These are phyloP conservation scores for Cheilosia vernalis DNA, from an alignment of 2,888 invertebrate species.

Conservation along the genomic window DNA sequence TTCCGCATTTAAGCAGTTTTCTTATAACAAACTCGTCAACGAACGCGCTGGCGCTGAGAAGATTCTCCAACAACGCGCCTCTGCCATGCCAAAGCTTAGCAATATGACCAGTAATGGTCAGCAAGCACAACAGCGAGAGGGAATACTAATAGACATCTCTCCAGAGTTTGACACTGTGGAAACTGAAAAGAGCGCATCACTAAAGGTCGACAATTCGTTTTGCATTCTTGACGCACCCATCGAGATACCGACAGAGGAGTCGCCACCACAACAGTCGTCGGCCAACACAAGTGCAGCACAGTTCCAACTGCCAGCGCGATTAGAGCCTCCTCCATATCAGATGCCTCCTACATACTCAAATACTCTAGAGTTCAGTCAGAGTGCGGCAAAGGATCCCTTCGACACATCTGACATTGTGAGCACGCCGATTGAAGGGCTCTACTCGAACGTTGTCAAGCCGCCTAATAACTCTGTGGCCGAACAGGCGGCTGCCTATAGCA, in stretches of 20 bases:
- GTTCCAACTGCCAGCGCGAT: constrained; percentile 77
- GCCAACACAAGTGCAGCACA: constrained; percentile 75
- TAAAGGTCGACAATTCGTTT: constrained; percentile 80
- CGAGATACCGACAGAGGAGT: constrained; percentile 85
- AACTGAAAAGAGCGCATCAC: constrained; percentile 78
- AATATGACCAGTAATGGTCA: constrained; percentile 71
- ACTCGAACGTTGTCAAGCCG: constrained; percentile 78
- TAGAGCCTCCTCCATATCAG: constrained; percentile 84
- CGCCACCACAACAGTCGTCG: constrained; percentile 58
- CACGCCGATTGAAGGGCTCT: constrained; percentile 70
- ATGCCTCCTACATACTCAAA: constrained; percentile 85
- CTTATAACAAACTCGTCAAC: constrained; percentile 92
- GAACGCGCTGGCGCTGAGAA: constrained; percentile 83
- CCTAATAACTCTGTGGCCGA: constrained; percentile 33
- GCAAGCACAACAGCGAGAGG: constrained; percentile 84
- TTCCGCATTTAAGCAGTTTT: constrained; percentile 88
- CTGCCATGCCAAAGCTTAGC: constrained; percentile 43
- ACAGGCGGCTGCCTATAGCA: constrained; percentile 72
- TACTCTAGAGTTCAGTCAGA: constrained; percentile 81
- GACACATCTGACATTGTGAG: constrained; percentile 85
- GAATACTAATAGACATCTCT: constrained; percentile 90
- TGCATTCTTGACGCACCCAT: constrained; percentile 90
- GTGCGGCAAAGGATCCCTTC: constrained; percentile 84
- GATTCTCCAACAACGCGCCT: constrained; percentile 76
- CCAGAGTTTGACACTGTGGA: constrained; percentile 83